phyloP scores from a whole-genome alignment of 2,113 vertebrate species.

The Hystrix cristata region DNA sequence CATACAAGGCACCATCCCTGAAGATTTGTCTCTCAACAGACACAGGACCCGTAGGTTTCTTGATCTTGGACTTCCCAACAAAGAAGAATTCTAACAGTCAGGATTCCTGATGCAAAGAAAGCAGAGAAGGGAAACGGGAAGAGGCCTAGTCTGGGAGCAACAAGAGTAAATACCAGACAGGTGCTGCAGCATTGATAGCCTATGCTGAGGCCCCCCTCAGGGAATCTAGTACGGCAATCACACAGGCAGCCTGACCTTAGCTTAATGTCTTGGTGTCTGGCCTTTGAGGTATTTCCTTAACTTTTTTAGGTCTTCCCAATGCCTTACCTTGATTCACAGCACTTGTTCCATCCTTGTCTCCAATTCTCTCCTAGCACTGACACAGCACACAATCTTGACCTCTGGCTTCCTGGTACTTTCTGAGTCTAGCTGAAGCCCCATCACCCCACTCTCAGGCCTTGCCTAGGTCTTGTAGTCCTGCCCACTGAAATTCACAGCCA shows the following conservation, averaged over 20 bases:
- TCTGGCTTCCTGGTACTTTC: constrained; percentile 2
- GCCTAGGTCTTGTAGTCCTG: background rate
- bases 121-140: background rate
- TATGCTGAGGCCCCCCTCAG: background rate
- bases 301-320: background rate
- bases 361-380: background rate
- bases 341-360: background rate
- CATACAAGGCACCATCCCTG: background rate
- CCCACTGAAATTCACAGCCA: background rate
- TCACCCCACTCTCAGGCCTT: background rate
- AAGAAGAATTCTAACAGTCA: background rate
- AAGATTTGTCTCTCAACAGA: background rate
- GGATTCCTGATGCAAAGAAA: constrained; percentile 41
- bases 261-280: background rate
- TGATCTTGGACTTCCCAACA: background rate
- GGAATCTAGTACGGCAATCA: background rate
- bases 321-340: background rate
- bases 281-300: background rate
- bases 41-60: background rate
- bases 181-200: background rate
- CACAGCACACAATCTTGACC: background rate
- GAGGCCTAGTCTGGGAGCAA: background rate
- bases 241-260: background rate
- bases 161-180: background rate
- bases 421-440: background rate